Base-by-base conservation (phyloP, 2,113 vertebrate genomes). In the Quiscalus mexicanus region DNA sequence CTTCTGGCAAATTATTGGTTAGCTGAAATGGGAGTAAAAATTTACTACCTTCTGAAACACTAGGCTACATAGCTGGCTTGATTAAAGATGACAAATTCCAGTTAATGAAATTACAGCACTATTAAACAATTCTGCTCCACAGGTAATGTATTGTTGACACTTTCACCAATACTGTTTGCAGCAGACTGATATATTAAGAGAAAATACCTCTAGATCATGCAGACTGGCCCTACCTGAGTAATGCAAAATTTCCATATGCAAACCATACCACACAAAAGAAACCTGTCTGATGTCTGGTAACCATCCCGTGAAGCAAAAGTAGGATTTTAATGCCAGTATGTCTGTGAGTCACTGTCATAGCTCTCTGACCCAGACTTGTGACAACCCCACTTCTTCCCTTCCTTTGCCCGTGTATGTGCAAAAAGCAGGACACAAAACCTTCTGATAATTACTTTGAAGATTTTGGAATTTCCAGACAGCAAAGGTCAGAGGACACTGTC, bases 381-480 rank as follows among this genome's bases (percentile, higher is more conserved):
- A 37, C 22, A 89, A 35, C 10, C 6, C 5, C 1, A 2, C 47
- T 87, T 90, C 39, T 77, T 84, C 22, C 56, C 19, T 64, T 91
- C 15, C 12, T 44, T 84, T 89, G 35, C 22, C 60, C 15, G 2
- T 58, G n/a, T n/a, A 83, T 4, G 18, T 0, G 0, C 0, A 0
- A 84, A 92, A 84, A 78, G 56, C 56, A 52, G 13, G 27, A 59
- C 25, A 39, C 6, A 77, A 84, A 50, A 50, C 70, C 28, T 81
- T 69, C 68, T 74, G 22, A 67, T 15, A 77, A 67, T 60, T 63
- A 78, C 33, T 83, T 60, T 33, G 45, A 94, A 77, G 20, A 35
- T 71, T 81, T 53, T 65, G n/a, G 53, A 67, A 75, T 83, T 95
- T 83, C 52, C 50, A 80, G 77, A 68, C 37, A 73, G 52, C 41